Conservation (phyloP, 2,113 vertebrate genomes). For the Mesembrinibis cayennensis region DNA sequence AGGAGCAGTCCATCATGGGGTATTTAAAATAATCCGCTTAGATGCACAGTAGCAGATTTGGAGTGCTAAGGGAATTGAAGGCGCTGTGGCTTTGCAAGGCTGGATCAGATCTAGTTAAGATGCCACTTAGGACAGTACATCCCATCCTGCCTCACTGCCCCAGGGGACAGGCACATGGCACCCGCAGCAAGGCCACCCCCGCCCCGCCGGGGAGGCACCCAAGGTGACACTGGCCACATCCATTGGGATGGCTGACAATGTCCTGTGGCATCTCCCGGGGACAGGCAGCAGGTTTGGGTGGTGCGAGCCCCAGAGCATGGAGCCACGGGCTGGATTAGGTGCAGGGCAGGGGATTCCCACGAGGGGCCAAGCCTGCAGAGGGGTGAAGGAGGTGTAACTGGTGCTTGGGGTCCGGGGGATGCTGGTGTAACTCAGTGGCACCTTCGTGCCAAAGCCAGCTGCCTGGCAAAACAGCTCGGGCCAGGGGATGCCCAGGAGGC, state of each 20-base stretch:
- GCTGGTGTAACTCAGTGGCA: not conserved
- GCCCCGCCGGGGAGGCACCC: not conserved
- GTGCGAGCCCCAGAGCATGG: not conserved
- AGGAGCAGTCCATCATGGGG: slow-evolving; percentile 69
- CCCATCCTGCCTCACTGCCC: not conserved
- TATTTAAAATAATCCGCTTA: slow-evolving; percentile 72
- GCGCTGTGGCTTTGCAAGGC: slow-evolving; percentile 61
- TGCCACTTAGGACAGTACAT: slow-evolving; percentile 50
- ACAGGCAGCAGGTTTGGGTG: not conserved
- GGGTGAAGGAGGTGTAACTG: not conserved
- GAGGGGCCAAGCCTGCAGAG: not conserved
- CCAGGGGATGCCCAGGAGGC: not conserved
- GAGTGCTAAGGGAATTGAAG: slow-evolving; percentile 69
- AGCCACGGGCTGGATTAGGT: not conserved
- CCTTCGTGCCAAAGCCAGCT: not conserved
- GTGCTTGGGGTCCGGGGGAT: not conserved
- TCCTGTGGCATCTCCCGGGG: not conserved
- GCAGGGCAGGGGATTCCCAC: not conserved
- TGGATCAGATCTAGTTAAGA: slow-evolving; percentile 67
- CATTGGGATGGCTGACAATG: not conserved
- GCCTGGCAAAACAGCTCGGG: not conserved
- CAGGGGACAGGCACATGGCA: not conserved
- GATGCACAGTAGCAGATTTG: slow-evolving; percentile 70
- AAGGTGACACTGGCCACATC: not conserved
- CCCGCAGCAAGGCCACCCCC: not conserved